Evolutionary conservation across 2,797 vertebrate species (phyloP).

Genomic region (Heterohyrax brucei): DNA sequence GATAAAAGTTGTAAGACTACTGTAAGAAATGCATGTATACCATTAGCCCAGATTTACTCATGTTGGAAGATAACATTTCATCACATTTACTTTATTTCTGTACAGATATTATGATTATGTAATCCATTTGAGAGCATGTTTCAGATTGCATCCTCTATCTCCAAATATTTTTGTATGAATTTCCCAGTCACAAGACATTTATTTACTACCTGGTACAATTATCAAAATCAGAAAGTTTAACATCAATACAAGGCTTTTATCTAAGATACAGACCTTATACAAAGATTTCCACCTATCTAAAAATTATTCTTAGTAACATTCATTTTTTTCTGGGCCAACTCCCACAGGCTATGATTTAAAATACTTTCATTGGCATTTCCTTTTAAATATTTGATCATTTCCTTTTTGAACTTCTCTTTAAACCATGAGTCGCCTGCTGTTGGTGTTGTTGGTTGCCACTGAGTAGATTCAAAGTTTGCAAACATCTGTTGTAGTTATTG

Average conservation of each 20-base stretch:
- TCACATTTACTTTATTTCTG: conserved; percentile 7
- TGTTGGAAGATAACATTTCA: conserved; percentile 15
- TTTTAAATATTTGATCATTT: conserved; percentile 55
- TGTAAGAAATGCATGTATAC: background rate
- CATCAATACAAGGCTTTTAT: background rate
- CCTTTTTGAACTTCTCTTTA: conserved; percentile 43
- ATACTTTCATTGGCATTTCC: conserved; percentile 27
- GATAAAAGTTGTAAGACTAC: background rate
- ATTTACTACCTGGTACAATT: background rate
- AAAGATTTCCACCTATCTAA: background rate
- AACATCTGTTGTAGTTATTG: background rate
- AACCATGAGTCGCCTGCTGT: background rate
- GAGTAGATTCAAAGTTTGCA: background rate
- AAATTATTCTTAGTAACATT: background rate
- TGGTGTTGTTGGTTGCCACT: background rate
- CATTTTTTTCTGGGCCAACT: background rate
- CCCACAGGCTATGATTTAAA: background rate
- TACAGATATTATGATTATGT: background rate
- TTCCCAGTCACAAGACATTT: conserved; percentile 50
- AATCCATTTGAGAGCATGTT: conserved; percentile 37
- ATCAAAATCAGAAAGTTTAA: conserved; percentile 4
- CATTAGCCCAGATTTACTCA: background rate
- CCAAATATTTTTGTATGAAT: conserved; percentile 1
- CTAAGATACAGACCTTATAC: background rate
- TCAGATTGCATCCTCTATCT: background rate